Percentiles rank a stretch among this genome's conserved stretches.
phyloP scores from a whole-genome alignment of 2,888 invertebrate genomes.

The Drosophila borborema region DNA sequence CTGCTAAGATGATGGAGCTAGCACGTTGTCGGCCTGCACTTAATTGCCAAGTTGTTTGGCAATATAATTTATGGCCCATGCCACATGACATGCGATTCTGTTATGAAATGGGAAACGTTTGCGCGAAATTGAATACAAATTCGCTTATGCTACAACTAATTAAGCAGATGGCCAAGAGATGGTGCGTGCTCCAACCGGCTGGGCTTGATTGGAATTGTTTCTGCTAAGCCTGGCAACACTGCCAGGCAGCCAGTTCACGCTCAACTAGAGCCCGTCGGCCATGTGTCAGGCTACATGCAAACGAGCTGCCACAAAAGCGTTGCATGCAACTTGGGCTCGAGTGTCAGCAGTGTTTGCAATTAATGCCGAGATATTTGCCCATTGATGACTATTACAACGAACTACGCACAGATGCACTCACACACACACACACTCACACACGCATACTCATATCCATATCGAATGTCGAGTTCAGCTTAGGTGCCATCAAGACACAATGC shows the following conservation, averaged over 20 bases:
- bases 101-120: slow-evolving; percentile 43
- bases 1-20: neutral
- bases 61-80: slow-evolving; percentile 75
- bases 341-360: slow-evolving; percentile 22
- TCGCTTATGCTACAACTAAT: slow-evolving; percentile 70
- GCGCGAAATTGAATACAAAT: slow-evolving; percentile 73
- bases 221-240: slow-evolving; percentile 3
- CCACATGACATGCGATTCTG: slow-evolving; percentile 41
- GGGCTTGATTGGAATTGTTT: slow-evolving; percentile 24
- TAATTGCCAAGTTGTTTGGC: slow-evolving; percentile 77
- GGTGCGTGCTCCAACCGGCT: neutral
- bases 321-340: slow-evolving; percentile 44
- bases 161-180: slow-evolving; percentile 48
- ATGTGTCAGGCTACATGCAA: slow-evolving; percentile 26
- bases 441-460: slow-evolving; percentile 21
- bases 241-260: slow-evolving; percentile 1
- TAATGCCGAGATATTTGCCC: slow-evolving; percentile 35
- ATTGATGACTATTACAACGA: slow-evolving; percentile 24
- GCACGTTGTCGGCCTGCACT: slow-evolving; percentile 37
- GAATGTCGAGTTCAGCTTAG: slow-evolving; percentile 14
- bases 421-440: too few species aligned
- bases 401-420: neutral
- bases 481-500: slow-evolving; percentile 1
- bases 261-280: neutral
- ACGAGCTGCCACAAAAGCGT: slow-evolving; percentile 56